These are phyloP conservation scores for Lepidurus couesii DNA, from an alignment of 1,140 invertebrate genomes.

Conservation along the genomic window DNA sequence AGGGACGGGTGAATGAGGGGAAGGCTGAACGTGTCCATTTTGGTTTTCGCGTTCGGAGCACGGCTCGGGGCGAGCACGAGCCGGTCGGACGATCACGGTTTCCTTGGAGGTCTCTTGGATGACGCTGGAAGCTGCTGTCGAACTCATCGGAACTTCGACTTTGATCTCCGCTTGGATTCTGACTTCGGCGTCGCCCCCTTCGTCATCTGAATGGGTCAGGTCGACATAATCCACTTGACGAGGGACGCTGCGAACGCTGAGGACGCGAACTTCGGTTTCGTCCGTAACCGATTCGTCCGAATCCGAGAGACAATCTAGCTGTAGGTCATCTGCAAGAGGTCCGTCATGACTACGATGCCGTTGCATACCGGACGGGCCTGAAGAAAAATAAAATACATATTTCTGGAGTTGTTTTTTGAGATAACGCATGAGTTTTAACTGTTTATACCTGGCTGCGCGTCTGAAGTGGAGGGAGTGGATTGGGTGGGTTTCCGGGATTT, in stretches of 20 bases:
- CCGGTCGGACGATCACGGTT: slow-evolving; percentile 35
- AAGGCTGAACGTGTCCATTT: slow-evolving; percentile 38
- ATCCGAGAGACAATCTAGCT: slow-evolving; percentile 63
- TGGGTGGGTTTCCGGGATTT: slow-evolving; percentile 29
- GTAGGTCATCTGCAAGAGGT: slow-evolving; percentile 66
- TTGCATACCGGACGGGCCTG: slow-evolving; percentile 33
- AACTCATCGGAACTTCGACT: slow-evolving; percentile 33
- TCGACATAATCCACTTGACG: slow-evolving; percentile 56
- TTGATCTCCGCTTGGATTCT: slow-evolving; percentile 32
- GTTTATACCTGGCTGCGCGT: slow-evolving; percentile 13
- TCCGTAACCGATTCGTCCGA: slow-evolving; percentile 41
- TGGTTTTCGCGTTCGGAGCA: slow-evolving; percentile 38
- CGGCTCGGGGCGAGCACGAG: slow-evolving; percentile 36
- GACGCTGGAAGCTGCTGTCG: slow-evolving; percentile 31
- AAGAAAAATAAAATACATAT: not conserved
- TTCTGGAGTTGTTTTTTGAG: no score
- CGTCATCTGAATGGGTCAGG: slow-evolving; percentile 46
- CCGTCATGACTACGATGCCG: slow-evolving; percentile 45
- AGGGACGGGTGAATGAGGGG: slow-evolving; percentile 34
- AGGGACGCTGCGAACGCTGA: slow-evolving; percentile 36
- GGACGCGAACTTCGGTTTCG: slow-evolving; percentile 52
- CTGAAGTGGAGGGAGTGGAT: not conserved
- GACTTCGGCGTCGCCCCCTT: slow-evolving; percentile 32
- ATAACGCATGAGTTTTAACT: no score
- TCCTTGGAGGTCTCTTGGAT: slow-evolving; percentile 34